phyloP scores from a whole-genome alignment of 2,113 vertebrate genomes.

The Australoheros scitulus region DNA sequence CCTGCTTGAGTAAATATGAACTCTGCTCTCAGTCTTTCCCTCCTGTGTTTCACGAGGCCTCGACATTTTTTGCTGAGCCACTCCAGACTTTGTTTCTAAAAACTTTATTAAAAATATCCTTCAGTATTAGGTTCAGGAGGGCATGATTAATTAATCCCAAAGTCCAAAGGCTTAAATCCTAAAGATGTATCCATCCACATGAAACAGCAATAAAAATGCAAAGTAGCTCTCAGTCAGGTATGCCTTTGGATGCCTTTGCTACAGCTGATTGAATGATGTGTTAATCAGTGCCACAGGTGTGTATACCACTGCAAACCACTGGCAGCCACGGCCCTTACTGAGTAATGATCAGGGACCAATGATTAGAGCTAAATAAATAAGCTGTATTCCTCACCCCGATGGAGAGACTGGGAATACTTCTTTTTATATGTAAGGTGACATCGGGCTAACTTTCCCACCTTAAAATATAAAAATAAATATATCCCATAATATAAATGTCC shows the following conservation, averaged over 20 bases:
- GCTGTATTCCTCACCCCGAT: neutral
- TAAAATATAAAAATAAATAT: neutral
- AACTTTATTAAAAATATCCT: neutral
- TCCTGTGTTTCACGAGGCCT: neutral
- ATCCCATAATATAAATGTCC: neutral
- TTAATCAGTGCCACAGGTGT: neutral
- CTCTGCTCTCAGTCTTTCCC: neutral
- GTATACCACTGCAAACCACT: neutral
- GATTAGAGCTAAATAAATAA: neutral
- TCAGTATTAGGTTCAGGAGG: neutral
- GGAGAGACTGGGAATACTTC: neutral
- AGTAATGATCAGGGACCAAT: neutral
- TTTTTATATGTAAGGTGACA: neutral
- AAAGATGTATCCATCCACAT: neutral
- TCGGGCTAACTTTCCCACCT: no score
- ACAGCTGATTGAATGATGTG: neutral
- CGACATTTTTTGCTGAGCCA: rapidly evolving
- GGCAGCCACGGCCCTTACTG: rapidly evolving
- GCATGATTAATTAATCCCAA: neutral
- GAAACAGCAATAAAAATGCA: conserved; percentile 10
- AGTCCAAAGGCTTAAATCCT: neutral
- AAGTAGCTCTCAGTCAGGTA: neutral
- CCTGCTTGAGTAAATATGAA: no score
- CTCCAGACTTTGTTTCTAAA: neutral
- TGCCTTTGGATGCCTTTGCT: neutral